These are phyloP conservation scores for Myotis findleyi DNA, from an alignment of 2,797 vertebrate species.

Conservation along the genomic window DNA sequence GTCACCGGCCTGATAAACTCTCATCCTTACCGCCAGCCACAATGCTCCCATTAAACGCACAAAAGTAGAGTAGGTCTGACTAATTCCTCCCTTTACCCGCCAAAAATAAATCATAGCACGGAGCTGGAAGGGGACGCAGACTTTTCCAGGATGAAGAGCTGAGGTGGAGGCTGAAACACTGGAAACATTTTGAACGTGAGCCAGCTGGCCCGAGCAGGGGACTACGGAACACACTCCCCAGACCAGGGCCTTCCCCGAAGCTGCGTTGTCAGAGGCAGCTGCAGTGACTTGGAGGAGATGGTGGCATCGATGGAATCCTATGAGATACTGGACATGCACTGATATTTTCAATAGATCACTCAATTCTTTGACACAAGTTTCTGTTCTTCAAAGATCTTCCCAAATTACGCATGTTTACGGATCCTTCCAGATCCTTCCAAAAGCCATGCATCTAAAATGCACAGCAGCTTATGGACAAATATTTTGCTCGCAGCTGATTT, in stretches of 20 bases:
- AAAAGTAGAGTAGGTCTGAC: conserved; percentile 73
- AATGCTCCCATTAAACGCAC: conserved; percentile 70
- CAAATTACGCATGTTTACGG: neutral
- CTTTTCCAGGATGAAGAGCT: conserved; percentile 77
- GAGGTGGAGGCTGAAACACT: conserved; percentile 67
- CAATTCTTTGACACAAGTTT: neutral
- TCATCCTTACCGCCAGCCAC: conserved; percentile 67
- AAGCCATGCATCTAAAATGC: neutral
- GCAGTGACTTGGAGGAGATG: neutral
- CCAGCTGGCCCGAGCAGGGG: conserved; percentile 54
- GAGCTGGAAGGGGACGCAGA: conserved; percentile 75
- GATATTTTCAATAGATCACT: neutral
- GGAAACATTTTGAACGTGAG: conserved; percentile 71
- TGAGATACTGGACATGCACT: neutral
- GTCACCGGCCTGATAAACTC: conserved; percentile 73
- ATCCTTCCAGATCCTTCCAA: neutral
- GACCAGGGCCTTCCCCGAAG: conserved; percentile 16
- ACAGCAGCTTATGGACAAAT: neutral
- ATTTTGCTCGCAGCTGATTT: neutral
- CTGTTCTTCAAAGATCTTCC: neutral
- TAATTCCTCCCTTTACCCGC: conserved; percentile 73
- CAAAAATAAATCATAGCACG: conserved; percentile 77
- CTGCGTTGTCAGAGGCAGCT: neutral
- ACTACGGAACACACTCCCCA: neutral
- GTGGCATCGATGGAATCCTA: neutral